Conservation (phyloP, 2,888 invertebrate species). For the Ophonus ardosiacus region DNA sequence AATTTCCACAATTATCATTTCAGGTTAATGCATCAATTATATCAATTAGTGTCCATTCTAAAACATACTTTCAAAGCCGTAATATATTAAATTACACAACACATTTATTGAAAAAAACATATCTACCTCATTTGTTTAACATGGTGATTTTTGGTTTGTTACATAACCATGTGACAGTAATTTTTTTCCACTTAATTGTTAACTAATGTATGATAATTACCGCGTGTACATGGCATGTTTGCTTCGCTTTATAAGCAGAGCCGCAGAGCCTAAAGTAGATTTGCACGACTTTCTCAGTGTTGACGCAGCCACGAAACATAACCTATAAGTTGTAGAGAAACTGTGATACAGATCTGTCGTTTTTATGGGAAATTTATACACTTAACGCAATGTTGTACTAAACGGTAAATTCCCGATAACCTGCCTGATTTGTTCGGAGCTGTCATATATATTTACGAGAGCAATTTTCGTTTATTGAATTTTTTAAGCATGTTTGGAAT, state of each 20-base stretch:
- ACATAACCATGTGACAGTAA: conserved; percentile 11
- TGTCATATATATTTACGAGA: conserved; percentile 39
- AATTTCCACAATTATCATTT: background rate
- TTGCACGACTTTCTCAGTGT: background rate
- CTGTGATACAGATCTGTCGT: conserved; percentile 11
- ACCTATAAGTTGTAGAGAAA: conserved; percentile 20
- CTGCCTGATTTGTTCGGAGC: conserved; percentile 17
- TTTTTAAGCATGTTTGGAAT: conserved; percentile 5
- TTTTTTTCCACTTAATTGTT: conserved; percentile 29
- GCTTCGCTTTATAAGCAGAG: background rate
- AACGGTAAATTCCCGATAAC: background rate
- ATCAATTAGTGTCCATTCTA: conserved; percentile 16
- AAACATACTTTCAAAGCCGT: conserved; percentile 8
- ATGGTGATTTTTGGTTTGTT: conserved; percentile 8
- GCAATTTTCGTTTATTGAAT: conserved; percentile 39
- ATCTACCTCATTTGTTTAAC: conserved; percentile 14
- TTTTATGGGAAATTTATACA: conserved; percentile 35
- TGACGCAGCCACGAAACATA: background rate
- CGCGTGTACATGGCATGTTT: background rate
- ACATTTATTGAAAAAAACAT: background rate
- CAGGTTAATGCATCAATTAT: background rate
- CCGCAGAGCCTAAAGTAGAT: conserved; percentile 4
- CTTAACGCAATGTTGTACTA: conserved; percentile 16
- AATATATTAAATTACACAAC: conserved; percentile 6
- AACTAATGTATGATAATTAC: conserved; percentile 16